Conservation (phyloP, 2,888 invertebrate species). For the Branchinecta sandiegonensis region DNA sequence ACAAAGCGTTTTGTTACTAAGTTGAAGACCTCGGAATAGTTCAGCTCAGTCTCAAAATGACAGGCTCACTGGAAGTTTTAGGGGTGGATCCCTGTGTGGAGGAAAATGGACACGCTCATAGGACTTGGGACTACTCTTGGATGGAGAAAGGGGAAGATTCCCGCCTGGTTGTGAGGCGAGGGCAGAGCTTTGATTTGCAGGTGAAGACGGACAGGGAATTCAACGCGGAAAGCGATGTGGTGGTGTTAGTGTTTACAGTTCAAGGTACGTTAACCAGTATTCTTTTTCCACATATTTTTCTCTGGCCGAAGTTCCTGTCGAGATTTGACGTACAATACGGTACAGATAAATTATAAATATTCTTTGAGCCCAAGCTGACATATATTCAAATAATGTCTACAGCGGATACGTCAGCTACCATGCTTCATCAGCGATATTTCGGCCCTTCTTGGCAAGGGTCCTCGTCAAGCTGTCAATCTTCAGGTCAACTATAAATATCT, state of each 20-base stretch:
- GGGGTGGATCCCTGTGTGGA: conserved; percentile 55
- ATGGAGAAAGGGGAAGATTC: conserved; percentile 46
- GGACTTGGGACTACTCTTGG: conserved; percentile 60
- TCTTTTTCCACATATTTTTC: not conserved
- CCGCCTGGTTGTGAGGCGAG: conserved; percentile 61
- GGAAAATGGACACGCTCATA: conserved; percentile 59
- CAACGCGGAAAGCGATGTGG: conserved; percentile 54
- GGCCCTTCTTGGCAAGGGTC: no score
- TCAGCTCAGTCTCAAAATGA: not conserved
- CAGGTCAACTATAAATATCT: no score
- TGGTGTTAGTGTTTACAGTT: conserved; percentile 69
- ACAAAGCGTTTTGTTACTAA: not conserved
- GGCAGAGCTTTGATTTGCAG: conserved; percentile 60
- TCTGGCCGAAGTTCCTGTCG: no score
- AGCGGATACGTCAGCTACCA: no score
- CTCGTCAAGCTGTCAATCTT: no score
- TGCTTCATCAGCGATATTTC: no score
- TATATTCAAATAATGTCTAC: no score
- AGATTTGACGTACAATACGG: no score
- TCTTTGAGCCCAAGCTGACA: no score
- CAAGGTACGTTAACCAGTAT: conserved; percentile 40
- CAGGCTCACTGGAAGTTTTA: conserved; percentile 44
- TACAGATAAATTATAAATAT: no score
- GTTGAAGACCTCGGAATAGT: not conserved
- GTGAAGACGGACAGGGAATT: conserved; percentile 59